Evolutionary conservation across 1,140 invertebrate species (phyloP).

Genomic region (Sycophaga agraensis): DNA sequence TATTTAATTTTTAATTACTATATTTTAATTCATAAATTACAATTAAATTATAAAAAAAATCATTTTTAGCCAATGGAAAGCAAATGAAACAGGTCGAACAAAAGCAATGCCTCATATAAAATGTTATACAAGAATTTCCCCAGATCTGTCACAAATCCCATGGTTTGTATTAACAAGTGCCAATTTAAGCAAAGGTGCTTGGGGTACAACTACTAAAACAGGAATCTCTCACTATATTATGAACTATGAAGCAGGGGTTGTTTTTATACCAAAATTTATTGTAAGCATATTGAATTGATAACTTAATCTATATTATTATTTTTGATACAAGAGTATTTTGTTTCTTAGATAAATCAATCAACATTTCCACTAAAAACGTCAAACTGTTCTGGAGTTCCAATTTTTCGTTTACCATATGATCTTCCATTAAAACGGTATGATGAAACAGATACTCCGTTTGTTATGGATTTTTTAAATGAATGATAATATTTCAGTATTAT

Average conservation of each 20-base stretch:
- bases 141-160: conserved; percentile 64
- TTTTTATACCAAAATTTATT: conserved; percentile 84
- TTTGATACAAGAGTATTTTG: background rate
- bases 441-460: conserved; percentile 64
- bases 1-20: background rate
- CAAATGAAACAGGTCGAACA: conserved; percentile 66
- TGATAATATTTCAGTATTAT: background rate
- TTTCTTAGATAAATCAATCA: conserved; percentile 42
- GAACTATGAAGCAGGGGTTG: conserved; percentile 89
- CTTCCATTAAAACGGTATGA: conserved; percentile 70
- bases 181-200: conserved; percentile 94
- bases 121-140: conserved; percentile 78
- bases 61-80: conserved; percentile 77
- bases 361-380: conserved; percentile 52
- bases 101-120: conserved; percentile 93
- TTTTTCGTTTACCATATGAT: conserved; percentile 79
- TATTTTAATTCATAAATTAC: background rate
- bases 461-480: conserved; percentile 44
- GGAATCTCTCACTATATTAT: conserved; percentile 69
- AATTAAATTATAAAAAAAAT: background rate
- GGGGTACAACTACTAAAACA: conserved; percentile 72
- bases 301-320: conserved; percentile 11
- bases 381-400: conserved; percentile 47
- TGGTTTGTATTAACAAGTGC: conserved; percentile 90
- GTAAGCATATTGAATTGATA: conserved; percentile 61